Evolutionary conservation across 1,140 invertebrate genomes (phyloP).

Genomic region (Ooceraea biroi): DNA sequence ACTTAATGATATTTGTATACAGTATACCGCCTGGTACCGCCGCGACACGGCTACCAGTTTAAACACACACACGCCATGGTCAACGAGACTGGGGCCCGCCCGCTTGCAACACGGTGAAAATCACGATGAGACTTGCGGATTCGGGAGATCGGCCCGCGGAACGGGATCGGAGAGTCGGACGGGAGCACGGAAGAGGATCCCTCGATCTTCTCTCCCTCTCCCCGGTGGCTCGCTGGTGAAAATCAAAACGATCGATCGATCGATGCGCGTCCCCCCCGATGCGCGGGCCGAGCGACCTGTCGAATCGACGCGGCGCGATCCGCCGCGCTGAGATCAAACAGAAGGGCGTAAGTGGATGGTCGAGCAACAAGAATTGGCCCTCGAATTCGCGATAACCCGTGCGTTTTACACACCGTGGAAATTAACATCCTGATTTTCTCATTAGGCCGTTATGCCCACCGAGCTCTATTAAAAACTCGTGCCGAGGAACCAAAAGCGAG

Average conservation of each 20-base stretch:
- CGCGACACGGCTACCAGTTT: conserved; percentile 74
- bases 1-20: conserved; percentile 86
- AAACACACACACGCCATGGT: conserved; percentile 79
- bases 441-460: conserved; percentile 82
- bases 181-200: neutral
- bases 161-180: conserved; percentile 3
- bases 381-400: conserved; percentile 75
- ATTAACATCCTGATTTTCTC: conserved; percentile 85
- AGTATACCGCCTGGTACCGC: conserved; percentile 80
- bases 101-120: conserved; percentile 80
- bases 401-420: conserved; percentile 79
- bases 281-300: conserved; percentile 43
- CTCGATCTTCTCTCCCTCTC: too few species aligned
- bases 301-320: conserved; percentile 40
- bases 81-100: conserved; percentile 80
- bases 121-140: conserved; percentile 48
- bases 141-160: conserved; percentile 60
- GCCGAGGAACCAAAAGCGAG: conserved; percentile 46
- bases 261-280: conserved; percentile 37
- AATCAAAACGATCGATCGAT: conserved; percentile 53
- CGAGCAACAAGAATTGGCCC: conserved; percentile 56
- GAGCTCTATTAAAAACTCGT: conserved; percentile 71
- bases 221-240: conserved; percentile 29
- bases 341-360: conserved; percentile 49
- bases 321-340: too few species aligned